Conservation (phyloP, 2,888 invertebrate genomes). For the Autographa gamma region DNA sequence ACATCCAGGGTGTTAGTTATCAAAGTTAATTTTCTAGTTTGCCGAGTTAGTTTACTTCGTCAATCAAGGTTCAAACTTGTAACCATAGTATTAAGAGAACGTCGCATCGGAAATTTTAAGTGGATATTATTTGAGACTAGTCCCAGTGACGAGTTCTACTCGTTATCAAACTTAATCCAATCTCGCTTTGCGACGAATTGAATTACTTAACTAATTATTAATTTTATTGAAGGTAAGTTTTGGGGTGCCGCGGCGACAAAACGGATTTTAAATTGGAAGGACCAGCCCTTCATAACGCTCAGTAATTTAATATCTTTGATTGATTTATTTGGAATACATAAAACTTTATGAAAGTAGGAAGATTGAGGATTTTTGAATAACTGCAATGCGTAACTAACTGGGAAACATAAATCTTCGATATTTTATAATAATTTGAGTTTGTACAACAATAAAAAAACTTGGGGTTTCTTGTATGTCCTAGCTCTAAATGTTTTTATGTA, state of each 20-base stretch:
- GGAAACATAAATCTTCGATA: too few relatives aligned
- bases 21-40: constrained; percentile 83
- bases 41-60: constrained; percentile 75
- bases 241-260: constrained; percentile 15
- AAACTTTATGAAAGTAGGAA: neutral
- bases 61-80: constrained; percentile 73
- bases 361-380: neutral
- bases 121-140: constrained; percentile 58
- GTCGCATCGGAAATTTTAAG: constrained; percentile 59
- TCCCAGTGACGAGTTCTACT: constrained; percentile 51
- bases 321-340: neutral
- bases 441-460: too few relatives aligned
- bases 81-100: constrained; percentile 58
- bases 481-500: too few relatives aligned
- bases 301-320: neutral
- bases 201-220: constrained; percentile 68
- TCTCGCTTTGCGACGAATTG: constrained; percentile 69
- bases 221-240: constrained; percentile 66
- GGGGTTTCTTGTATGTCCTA: too few relatives aligned
- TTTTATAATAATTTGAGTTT: too few relatives aligned
- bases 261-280: constrained; percentile 31
- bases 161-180: constrained; percentile 68
- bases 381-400: neutral
- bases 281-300: constrained; percentile 16
- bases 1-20: constrained; percentile 72